phyloP scores from a whole-genome alignment of 2,888 invertebrate species.

The Folsomia manolachei region DNA sequence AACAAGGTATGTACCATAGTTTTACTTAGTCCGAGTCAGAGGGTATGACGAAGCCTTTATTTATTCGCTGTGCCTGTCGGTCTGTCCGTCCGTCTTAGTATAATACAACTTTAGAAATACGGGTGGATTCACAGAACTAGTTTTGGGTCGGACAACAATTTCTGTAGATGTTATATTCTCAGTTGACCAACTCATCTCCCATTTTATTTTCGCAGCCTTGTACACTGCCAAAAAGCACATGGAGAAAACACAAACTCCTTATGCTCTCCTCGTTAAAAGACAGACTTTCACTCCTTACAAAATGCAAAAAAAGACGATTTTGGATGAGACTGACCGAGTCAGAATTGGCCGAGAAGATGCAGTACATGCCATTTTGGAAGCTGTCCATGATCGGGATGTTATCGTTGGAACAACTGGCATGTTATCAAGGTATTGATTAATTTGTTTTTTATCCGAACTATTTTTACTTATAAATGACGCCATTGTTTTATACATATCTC shows the following conservation, averaged over 20 bases:
- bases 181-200: constrained; percentile 3
- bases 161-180: too few relatives aligned
- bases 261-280: constrained; percentile 55
- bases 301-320: constrained; percentile 39
- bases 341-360: constrained; percentile 54
- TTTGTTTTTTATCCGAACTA: too few relatives aligned
- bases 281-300: constrained; percentile 56
- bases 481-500: too few relatives aligned
- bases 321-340: constrained; percentile 48
- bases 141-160: too few relatives aligned
- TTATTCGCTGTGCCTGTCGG: too few relatives aligned
- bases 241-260: constrained; percentile 54
- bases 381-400: constrained; percentile 53
- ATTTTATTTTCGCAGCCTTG: constrained; percentile 49
- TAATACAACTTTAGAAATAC: too few relatives aligned
- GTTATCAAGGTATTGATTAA: constrained; percentile 54
- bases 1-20: constrained; percentile 50
- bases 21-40: too few relatives aligned
- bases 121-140: too few relatives aligned
- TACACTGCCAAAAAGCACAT: constrained; percentile 55
- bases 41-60: too few relatives aligned
- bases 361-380: constrained; percentile 52
- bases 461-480: too few relatives aligned
- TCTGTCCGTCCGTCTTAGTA: too few relatives aligned
- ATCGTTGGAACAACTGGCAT: constrained; percentile 56